Evolutionary conservation across 2,113 vertebrate species (phyloP), one percentile per base, ranked within the genome.

Genomic region (Brevimyrus niger): DNA sequence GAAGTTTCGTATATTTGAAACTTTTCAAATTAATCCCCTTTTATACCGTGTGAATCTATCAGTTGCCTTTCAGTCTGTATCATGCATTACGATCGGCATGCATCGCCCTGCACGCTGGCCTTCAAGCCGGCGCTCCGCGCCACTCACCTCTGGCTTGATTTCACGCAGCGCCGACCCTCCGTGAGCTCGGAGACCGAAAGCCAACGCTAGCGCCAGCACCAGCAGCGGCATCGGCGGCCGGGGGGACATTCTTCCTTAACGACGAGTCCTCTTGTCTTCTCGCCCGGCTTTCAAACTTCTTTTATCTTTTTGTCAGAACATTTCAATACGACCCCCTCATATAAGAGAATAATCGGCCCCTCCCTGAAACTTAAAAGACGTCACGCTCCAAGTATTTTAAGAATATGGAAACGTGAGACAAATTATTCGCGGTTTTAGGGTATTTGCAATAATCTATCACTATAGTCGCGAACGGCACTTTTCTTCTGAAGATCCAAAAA

Each of bases 101-200:
- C 53, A 61, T n/a, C 8, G 55, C 53, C 86, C 73, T 51, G 82
- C 82, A 46, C 31, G 4, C 19, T 11, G 38, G 23, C 17, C 73
- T 17, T 35, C 27, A 13, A 3, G 27, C 82, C 82, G 38, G 9
- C 19, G 13, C 7, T 38, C 82, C 27, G 9, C 48, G 47, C n/a
- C 76, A 88, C 93, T 93, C 90, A 96, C 96, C 95, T 96, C 94
- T 6, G 95, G 94, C 51, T 95, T 95, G 23, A 93, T 0, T 0
- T 94, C 92, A 53, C 87, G 88, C 86, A 58, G 90, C 31, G 91
- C 84, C 61, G 94, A 92, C 3, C 90, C 92, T 82, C 92, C 94
- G 0, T 93, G 94, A 11, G 90, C 93, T 82, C 94, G 92, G 89
- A 91, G 87, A 88, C 94, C 92, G 92, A 91, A 93, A 65, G 92